Evolutionary conservation across 2,113 vertebrate genomes (phyloP), one percentile per base, ranked within the genome.

Genomic region (Pollachius pollachius): DNA sequence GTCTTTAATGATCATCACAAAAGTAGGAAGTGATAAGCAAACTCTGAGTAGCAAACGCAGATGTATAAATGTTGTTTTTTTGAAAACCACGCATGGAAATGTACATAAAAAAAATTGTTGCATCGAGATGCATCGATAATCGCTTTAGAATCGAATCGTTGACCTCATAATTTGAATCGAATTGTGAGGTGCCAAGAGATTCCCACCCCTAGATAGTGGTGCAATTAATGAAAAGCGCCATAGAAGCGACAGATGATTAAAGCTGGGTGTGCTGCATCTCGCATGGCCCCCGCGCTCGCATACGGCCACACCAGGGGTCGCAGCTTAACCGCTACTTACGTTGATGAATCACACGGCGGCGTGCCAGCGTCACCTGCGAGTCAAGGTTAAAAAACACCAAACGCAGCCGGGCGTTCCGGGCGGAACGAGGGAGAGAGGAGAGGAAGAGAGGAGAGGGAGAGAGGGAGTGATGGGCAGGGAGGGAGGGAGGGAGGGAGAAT

Each of bases 211-310:
- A 95, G 94, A 96, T 95, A 95, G 89, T 84, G 84, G 82, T 86
- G 87, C 94, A 95, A 97, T 92, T 95, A 96, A 97, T 97, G 95
- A 94, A 95, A 95, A 95, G 91, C 89, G 93, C 95, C 92, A 90
- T 84, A 90, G 87, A 95, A 94, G 89, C 95, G 96, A 94, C 95
- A 94, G 95, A 99, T 97, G 96, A 96, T 98, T 97, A 96, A 94
- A 95, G 94, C 96, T 91, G 92, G 91, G 94, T 94, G 84, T 87
- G 92, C 93, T 90, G 93, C 91, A 1, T 34, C 30, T 34, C 30
- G 6, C 30, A 34, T 34, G 30, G 30, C 30, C 30, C 30, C 4
- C 30, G 30, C 30, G 30, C 4, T 34, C 30, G 6, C 30, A 34
- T 34, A 34, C 30, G 30, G 30, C 30, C 30, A 34, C 30, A 34